Evolutionary conservation across 2,888 invertebrate species (phyloP).

Genomic region (Sabellastarte sp.): DNA sequence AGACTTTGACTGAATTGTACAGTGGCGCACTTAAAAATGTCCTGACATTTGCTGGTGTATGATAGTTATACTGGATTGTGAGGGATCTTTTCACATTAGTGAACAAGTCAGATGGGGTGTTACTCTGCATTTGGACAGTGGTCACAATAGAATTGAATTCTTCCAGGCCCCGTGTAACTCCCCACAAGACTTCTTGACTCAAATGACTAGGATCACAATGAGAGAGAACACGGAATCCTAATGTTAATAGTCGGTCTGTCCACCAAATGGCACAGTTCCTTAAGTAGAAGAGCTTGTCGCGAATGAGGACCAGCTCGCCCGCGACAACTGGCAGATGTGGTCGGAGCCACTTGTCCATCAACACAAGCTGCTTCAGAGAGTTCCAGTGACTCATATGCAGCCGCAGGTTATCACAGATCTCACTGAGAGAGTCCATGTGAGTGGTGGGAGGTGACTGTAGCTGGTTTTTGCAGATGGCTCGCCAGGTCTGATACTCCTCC

Average conservation of each 20-base stretch:
- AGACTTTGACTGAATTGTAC: conserved; percentile 17
- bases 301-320: conserved; percentile 35
- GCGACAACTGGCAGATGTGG: conserved; percentile 41
- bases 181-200: conserved; percentile 52
- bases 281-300: conserved; percentile 36
- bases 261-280: conserved; percentile 48
- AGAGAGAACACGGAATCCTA: conserved; percentile 55
- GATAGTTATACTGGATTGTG: too few relatives aligned
- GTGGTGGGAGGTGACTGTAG: conserved; percentile 28
- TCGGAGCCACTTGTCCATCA: conserved; percentile 46
- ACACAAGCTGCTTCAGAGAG: conserved; percentile 42
- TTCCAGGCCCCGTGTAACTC: conserved; percentile 54
- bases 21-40: not conserved
- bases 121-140: conserved; percentile 14
- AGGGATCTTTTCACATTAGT: too few relatives aligned
- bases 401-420: conserved; percentile 55
- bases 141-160: conserved; percentile 54
- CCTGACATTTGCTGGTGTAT: not conserved
- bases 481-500: conserved; percentile 46
- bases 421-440: conserved; percentile 50
- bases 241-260: conserved; percentile 48
- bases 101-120: not conserved
- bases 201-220: conserved; percentile 49
- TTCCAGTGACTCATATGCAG: conserved; percentile 55
- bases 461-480: conserved; percentile 45